Evolutionary conservation across 2,797 vertebrate genomes (phyloP).

Genomic region (Scomberomorus guttatus): DNA sequence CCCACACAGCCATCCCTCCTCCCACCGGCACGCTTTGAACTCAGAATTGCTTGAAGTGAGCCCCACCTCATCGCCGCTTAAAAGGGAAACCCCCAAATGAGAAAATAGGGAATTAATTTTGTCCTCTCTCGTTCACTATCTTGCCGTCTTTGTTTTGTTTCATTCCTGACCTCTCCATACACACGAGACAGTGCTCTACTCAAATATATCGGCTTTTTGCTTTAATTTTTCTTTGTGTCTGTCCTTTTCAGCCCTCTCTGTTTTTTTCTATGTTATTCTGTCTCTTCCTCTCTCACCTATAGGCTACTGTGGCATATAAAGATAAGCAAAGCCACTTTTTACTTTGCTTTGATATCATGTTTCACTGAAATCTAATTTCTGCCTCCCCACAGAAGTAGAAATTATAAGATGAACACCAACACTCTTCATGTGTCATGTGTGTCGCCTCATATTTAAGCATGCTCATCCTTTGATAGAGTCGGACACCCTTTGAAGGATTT

Average conservation of each 20-base stretch:
- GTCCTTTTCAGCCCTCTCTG: not conserved
- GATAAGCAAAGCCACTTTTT: slow-evolving; percentile 54
- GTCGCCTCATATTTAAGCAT: slow-evolving; percentile 66
- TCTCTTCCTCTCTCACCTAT: slow-evolving; percentile 12
- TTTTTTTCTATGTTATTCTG: not conserved
- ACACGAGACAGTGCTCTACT: slow-evolving; percentile 22
- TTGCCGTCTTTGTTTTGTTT: slow-evolving; percentile 32
- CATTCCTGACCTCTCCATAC: slow-evolving; percentile 31
- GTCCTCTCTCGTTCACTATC: slow-evolving; percentile 9
- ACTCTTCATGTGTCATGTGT: slow-evolving; percentile 58
- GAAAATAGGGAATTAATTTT: slow-evolving; percentile 54
- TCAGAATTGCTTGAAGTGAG: slow-evolving; percentile 66
- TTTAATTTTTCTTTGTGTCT: not conserved
- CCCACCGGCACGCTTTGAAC: slow-evolving; percentile 70
- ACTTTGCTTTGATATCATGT: slow-evolving; percentile 52
- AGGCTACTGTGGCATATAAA: slow-evolving; percentile 16
- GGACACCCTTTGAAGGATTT: slow-evolving; percentile 72
- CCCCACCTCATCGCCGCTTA: slow-evolving; percentile 52
- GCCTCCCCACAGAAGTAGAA: slow-evolving; percentile 29
- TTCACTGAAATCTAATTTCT: slow-evolving; percentile 56
- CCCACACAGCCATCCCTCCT: slow-evolving; percentile 53
- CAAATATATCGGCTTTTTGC: slow-evolving; percentile 10
- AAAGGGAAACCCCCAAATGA: slow-evolving; percentile 69
- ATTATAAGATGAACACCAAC: slow-evolving; percentile 38
- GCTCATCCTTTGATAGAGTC: slow-evolving; percentile 71